phyloP scores from a whole-genome alignment of 2,888 invertebrate genomes.

The Eucriotettix oculatus region DNA sequence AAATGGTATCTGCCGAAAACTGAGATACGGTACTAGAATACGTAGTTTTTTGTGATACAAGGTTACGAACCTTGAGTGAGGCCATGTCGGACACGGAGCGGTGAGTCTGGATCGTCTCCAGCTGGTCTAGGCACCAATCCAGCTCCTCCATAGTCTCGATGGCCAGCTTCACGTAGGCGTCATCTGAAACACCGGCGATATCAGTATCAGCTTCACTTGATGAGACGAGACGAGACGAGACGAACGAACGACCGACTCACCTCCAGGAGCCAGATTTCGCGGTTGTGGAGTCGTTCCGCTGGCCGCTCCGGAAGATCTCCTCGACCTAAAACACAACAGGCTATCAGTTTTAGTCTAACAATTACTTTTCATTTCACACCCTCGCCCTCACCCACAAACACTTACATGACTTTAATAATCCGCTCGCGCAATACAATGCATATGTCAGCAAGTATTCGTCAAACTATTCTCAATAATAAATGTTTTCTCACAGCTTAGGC shows the following conservation, averaged over 20 bases:
- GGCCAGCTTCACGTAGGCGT: conserved; percentile 82
- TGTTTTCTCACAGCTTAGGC: too few species aligned
- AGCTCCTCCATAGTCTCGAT: conserved; percentile 95
- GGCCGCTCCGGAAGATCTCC: conserved; percentile 59
- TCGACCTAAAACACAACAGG: conserved; percentile 42
- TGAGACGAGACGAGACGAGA: too few species aligned
- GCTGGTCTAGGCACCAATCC: conserved; percentile 99
- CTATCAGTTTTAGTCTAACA: not conserved
- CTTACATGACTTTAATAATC: too few species aligned
- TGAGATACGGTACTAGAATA: too few species aligned
- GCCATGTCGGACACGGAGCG: conserved; percentile 99
- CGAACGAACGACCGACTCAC: conserved; percentile 41
- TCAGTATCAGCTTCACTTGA: not conserved
- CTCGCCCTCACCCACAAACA: too few species aligned
- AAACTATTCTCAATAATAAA: too few species aligned
- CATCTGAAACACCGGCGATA: conserved; percentile 36
- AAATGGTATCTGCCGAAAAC: too few species aligned
- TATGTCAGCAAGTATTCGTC: too few species aligned
- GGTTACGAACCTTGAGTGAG: conserved; percentile 75
- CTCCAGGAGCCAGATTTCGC: conserved; percentile 56
- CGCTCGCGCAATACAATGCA: too few species aligned
- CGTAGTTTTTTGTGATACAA: too few species aligned
- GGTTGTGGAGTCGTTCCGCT: conserved; percentile 55
- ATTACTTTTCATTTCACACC: too few species aligned
- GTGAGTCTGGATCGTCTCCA: conserved; percentile 99